Percentiles rank a stretch among this genome's conserved stretches.
Conservation (phyloP, 2,888 invertebrate species). For the Eristalis tenax region DNA sequence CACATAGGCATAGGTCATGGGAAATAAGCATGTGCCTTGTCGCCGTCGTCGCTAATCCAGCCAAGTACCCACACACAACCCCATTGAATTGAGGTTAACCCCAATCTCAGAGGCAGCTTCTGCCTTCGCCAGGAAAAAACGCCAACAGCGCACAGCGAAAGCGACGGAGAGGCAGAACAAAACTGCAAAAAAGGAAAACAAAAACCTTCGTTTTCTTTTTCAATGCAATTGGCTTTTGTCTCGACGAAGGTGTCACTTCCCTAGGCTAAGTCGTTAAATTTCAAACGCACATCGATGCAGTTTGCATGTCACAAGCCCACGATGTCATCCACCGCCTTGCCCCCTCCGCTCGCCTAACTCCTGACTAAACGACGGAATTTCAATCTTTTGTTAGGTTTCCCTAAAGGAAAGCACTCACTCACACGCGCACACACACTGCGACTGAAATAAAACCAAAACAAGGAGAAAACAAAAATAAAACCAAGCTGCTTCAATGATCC, state of each 20-base stretch:
- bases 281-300: constrained; percentile 58
- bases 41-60: constrained; percentile 40
- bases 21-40: constrained; percentile 2
- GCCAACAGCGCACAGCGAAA: constrained; percentile 24
- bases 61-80: constrained; percentile 29
- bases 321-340: background rate
- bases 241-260: constrained; percentile 57
- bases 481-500: constrained; percentile 69
- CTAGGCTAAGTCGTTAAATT: constrained; percentile 58
- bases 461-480: constrained; percentile 44
- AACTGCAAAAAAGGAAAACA: background rate
- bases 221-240: background rate
- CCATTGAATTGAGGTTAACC: constrained; percentile 65
- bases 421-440: background rate
- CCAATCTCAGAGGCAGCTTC: constrained; percentile 55
- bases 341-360: background rate
- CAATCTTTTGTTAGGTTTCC: constrained; percentile 55
- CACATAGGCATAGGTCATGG: constrained; percentile 5
- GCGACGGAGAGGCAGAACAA: background rate
- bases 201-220: background rate
- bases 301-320: constrained; percentile 6
- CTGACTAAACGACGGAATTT: constrained; percentile 39
- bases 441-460: constrained; percentile 4
- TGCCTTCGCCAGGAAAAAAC: constrained; percentile 15
- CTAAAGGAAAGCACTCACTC: background rate